Evolutionary conservation across 2,113 vertebrate genomes (phyloP), one percentile per base, ranked within the genome.

Genomic region (Strix uralensis): DNA sequence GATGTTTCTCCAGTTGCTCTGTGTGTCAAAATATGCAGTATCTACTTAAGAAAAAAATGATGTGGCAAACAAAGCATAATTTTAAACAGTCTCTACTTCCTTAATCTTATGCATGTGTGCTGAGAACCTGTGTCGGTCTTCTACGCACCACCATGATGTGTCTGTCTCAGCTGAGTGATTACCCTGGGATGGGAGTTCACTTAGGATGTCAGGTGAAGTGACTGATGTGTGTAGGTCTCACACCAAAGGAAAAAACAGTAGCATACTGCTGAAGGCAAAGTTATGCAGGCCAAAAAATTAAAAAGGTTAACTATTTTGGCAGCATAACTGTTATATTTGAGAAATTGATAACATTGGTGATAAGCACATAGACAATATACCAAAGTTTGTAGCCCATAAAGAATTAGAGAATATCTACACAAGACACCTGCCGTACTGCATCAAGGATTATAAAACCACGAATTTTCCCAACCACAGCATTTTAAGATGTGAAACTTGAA

Each of bases 101-200:
- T 82, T 85, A 75, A 38, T 46, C 4, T 86, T 61, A 49, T 1
- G 3, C 1, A 1, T 11, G 8, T 42, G 15, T 36, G 34, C 40
- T 26, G 40, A 85, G 13, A 93, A 75, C 26, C 5, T 34, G 5
- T 61, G 49, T n/a, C 47, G 82, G 23, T 9, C 40, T 65, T 72
- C 52, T 36, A 0, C 0, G 1, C 8, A 10, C 26, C 34, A 58
- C 26, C 0, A 1, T 61, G 59, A 57, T 20, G 13, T 30, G 14
- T 81, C 14, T 61, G 13, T 54, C 27, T 81, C 34, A 40, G 9
- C 1, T 59, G 57, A 21, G 30, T 58, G 42, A 85, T 49, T 73
- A 30, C 44, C 25, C 21, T 19, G 10, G 3, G 12, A 51, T 55
- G 34, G 15, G 18, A 84, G 29, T 4, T 4, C 17, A 29, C 47